Conservation (phyloP, 2,888 invertebrate species). For the Meliscaeva auricollis region DNA sequence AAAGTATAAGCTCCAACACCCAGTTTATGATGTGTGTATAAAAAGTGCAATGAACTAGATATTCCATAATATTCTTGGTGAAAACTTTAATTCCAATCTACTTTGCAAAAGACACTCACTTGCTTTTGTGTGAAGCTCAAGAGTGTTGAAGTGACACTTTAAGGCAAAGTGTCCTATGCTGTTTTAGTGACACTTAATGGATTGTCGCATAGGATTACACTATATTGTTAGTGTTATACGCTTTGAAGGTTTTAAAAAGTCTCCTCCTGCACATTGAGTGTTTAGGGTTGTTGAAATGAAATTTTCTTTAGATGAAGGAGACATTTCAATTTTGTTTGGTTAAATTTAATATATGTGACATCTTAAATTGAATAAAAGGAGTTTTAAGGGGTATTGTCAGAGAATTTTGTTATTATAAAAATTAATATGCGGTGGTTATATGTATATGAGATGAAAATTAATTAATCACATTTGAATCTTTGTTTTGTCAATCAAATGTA, state of each 20-base stretch:
- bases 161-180: constrained; percentile 17
- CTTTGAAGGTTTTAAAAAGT: not conserved
- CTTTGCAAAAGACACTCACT: constrained; percentile 4
- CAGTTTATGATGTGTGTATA: no score
- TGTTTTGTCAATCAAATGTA: no score
- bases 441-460: no score
- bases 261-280: not conserved
- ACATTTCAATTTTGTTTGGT: not conserved
- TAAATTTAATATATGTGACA: not conserved
- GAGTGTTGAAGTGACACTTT: constrained; percentile 45
- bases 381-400: no score
- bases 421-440: no score
- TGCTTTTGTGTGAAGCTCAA: not conserved
- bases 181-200: constrained; percentile 42
- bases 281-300: not conserved
- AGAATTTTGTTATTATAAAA: no score
- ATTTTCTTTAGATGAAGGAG: not conserved
- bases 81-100: constrained; percentile 18
- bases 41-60: constrained; percentile 43
- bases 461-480: no score
- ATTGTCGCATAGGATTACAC: constrained; percentile 34
- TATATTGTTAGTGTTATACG: constrained; percentile 5
- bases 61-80: constrained; percentile 14
- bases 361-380: not conserved
- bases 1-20: constrained; percentile 1